phyloP scores from a whole-genome alignment of 2,113 vertebrate genomes.

The Leptobrachium ailaonicum region DNA sequence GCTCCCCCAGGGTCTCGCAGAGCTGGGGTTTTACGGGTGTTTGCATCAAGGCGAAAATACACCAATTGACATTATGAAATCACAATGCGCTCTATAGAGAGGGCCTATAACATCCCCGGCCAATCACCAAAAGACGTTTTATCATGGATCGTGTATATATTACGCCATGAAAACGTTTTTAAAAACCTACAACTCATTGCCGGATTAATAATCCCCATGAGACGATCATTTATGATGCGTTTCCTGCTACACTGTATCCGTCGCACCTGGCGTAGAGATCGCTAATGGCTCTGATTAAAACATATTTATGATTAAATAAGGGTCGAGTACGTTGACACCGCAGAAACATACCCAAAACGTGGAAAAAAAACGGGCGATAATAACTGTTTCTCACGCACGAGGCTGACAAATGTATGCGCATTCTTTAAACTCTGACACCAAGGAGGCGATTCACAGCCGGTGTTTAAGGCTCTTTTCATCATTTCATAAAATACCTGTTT shows the following conservation, averaged over 20 bases:
- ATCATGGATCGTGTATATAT: too few relatives aligned
- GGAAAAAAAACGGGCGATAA: neutral
- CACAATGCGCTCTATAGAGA: neutral
- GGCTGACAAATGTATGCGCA: constrained; percentile 18
- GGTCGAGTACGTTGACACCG: too few relatives aligned
- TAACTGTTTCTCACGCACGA: neutral
- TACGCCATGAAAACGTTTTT: too few relatives aligned
- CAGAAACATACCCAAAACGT: too few relatives aligned
- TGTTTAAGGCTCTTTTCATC: constrained; percentile 32
- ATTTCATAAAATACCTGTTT: constrained; percentile 20
- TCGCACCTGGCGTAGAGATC: too few relatives aligned
- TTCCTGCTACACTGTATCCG: too few relatives aligned
- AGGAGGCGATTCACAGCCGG: constrained; percentile 7
- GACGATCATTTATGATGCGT: too few relatives aligned
- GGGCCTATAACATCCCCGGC: neutral
- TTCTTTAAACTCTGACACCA: constrained; percentile 27
- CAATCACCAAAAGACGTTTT: neutral
- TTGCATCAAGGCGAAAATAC: too few relatives aligned
- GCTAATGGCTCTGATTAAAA: too few relatives aligned
- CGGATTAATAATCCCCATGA: too few relatives aligned
- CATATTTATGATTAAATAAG: too few relatives aligned
- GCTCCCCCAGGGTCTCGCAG: neutral
- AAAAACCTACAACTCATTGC: too few relatives aligned
- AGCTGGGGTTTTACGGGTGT: neutral
- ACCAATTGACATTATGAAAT: constrained; percentile 14